Conservation (phyloP, 1,140 invertebrate genomes). For the Cheumatopsyche charites region DNA sequence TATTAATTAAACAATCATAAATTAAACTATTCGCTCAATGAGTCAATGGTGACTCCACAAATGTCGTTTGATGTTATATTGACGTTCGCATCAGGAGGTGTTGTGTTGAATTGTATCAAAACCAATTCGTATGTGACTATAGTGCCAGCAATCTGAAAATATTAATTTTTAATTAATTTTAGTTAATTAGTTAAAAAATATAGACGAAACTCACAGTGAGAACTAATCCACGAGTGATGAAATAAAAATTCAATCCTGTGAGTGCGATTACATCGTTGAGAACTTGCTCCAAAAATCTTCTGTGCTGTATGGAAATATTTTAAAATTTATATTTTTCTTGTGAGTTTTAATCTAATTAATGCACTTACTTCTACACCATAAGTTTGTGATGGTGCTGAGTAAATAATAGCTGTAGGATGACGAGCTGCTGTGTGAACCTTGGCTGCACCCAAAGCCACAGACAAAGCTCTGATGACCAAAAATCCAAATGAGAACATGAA, state of each 20-base stretch:
- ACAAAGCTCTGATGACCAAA: constrained; percentile 60
- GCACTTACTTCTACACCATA: constrained; percentile 63
- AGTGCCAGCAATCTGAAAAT: constrained; percentile 60
- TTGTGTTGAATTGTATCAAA: constrained; percentile 52
- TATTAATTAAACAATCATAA: neutral
- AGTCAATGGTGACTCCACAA: constrained; percentile 26
- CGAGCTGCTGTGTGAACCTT: constrained; percentile 63
- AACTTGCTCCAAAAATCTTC: constrained; percentile 66
- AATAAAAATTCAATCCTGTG: constrained; percentile 69
- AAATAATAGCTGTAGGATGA: constrained; percentile 61
- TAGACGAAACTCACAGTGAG: constrained; percentile 60
- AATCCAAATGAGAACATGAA: constrained; percentile 66
- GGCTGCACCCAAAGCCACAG: constrained; percentile 63
- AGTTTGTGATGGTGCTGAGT: constrained; percentile 61
- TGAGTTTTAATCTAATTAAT: neutral
- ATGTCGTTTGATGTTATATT: constrained; percentile 42
- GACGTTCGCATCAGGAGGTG: constrained; percentile 25
- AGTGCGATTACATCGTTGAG: constrained; percentile 64
- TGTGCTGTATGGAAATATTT: constrained; percentile 58
- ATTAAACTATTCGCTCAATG: neutral
- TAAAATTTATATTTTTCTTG: neutral
- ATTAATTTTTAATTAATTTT: neutral
- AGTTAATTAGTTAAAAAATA: constrained; percentile 29
- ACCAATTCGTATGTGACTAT: constrained; percentile 69
- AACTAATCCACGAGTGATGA: constrained; percentile 66